Conservation (phyloP, 2,113 vertebrate genomes). For the Leptocoma aspasia region DNA sequence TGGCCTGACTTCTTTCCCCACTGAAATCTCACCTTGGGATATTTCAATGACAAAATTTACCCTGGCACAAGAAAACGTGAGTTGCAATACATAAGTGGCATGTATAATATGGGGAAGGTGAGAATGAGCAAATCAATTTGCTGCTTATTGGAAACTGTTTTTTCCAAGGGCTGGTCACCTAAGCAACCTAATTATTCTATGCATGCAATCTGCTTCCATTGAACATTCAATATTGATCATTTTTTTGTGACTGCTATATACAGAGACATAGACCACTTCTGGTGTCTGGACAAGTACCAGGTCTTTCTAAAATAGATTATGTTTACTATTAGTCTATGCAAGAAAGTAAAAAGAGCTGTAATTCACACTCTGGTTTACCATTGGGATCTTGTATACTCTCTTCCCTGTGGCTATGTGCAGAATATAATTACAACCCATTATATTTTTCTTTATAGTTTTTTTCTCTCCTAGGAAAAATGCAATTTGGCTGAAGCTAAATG, state of each 20-base stretch:
- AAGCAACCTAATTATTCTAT: not conserved
- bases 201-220: not conserved
- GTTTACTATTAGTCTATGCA: not conserved
- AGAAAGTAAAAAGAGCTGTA: not conserved
- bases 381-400: not conserved
- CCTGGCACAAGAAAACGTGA: not conserved
- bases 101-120: not conserved
- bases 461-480: not conserved
- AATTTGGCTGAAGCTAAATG: not conserved
- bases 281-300: not conserved
- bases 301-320: not conserved
- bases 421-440: not conserved
- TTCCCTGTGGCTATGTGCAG: not conserved
- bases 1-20: not conserved
- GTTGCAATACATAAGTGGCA: not conserved
- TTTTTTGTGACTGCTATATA: not conserved
- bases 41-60: not conserved
- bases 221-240: not conserved
- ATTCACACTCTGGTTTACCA: not conserved
- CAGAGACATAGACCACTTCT: not conserved
- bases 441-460: not conserved
- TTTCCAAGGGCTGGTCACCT: not conserved
- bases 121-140: not conserved
- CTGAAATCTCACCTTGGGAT: not conserved
- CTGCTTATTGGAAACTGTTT: not conserved